Evolutionary conservation across 2,888 invertebrate species (phyloP).

Genomic region (Reticulitermes lucifugus): DNA sequence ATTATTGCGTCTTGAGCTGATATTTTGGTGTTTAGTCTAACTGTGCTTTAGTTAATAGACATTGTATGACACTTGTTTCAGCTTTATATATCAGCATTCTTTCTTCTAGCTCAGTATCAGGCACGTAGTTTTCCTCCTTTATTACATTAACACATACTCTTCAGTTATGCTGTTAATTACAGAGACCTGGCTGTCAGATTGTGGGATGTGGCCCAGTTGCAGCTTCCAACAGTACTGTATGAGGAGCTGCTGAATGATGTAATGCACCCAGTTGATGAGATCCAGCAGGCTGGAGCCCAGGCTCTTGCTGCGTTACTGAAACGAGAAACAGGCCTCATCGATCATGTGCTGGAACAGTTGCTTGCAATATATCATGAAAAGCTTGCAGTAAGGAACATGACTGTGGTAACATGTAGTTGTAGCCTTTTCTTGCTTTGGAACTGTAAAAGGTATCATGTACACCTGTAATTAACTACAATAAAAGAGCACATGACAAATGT

Average conservation of each 20-base stretch:
- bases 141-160: no score
- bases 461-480: no score
- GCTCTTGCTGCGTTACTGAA: constrained; percentile 79
- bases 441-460: no score
- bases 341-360: constrained; percentile 72
- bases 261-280: constrained; percentile 82
- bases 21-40: no score
- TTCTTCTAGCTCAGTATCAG: no score
- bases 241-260: constrained; percentile 75
- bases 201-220: constrained; percentile 71
- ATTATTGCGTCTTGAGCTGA: no score
- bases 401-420: no score
- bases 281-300: constrained; percentile 85
- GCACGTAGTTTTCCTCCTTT: no score
- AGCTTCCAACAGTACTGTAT: constrained; percentile 65
- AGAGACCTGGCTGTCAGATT: constrained; percentile 71
- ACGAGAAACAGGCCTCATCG: constrained; percentile 67
- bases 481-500: no score
- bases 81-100: no score
- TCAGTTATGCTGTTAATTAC: neutral
- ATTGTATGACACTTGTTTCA: no score
- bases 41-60: no score
- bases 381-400: constrained; percentile 69
- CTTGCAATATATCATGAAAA: constrained; percentile 82
- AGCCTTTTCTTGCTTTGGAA: neutral